Evolutionary conservation across 1,140 invertebrate genomes (phyloP).

Genomic region (Bombus picipes): DNA sequence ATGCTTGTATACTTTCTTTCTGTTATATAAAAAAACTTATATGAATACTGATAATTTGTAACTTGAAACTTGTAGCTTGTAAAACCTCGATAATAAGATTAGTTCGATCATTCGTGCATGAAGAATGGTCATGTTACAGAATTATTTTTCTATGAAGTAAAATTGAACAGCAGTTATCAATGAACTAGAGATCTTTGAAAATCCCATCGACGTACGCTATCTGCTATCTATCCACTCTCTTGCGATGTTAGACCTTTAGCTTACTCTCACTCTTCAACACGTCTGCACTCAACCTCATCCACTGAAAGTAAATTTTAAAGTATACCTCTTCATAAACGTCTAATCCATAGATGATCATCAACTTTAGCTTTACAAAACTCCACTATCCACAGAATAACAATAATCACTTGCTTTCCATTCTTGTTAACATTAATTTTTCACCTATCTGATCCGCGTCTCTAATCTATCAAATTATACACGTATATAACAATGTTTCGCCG

Average conservation of each 20-base stretch:
- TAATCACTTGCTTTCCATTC: no score
- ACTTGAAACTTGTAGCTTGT: no score
- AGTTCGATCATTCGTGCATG: neutral
- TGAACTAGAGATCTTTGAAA: neutral
- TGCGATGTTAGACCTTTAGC: neutral
- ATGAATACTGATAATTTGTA: no score
- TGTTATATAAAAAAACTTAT: no score
- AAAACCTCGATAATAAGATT: no score
- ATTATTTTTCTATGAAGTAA: neutral
- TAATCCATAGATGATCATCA: neutral
- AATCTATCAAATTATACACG: neutral
- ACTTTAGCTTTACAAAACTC: neutral
- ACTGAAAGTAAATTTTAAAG: neutral
- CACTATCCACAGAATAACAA: neutral
- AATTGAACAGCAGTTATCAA: neutral
- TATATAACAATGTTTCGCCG: neutral
- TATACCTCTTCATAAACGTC: neutral
- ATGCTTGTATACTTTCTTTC: no score
- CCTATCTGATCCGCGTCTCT: neutral
- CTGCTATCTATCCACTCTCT: neutral
- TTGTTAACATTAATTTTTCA: neutral
- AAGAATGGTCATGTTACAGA: no score
- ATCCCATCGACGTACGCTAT: neutral
- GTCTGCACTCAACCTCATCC: neutral
- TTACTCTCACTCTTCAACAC: neutral